These are phyloP conservation scores for Chironomus riparius DNA, from an alignment of 2,888 invertebrate genomes.

Conservation along the genomic window DNA sequence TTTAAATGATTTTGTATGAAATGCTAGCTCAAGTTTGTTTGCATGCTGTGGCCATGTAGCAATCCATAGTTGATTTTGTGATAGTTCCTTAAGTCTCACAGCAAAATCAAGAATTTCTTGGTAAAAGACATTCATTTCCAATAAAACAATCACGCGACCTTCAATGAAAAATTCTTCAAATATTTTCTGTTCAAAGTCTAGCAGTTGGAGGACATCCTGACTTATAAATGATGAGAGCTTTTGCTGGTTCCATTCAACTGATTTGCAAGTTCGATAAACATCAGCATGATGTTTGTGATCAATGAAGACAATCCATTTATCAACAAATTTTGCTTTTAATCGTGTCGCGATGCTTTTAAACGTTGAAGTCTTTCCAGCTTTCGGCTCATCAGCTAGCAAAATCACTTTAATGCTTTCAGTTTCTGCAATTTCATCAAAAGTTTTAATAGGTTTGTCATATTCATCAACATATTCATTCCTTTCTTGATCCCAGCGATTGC, in stretches of 20 bases:
- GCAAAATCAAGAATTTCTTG: slow-evolving; percentile 3
- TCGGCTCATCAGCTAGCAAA: not conserved
- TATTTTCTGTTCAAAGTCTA: not conserved
- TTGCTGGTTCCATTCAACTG: not conserved
- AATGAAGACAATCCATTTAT: not conserved
- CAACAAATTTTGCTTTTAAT: not conserved
- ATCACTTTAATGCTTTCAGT: not conserved
- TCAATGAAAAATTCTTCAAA: not conserved
- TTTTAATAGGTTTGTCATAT: not conserved
- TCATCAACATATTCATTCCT: not conserved
- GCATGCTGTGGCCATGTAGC: not conserved
- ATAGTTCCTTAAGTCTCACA: not conserved
- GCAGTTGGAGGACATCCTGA: not conserved
- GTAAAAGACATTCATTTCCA: not conserved
- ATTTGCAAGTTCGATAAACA: not conserved
- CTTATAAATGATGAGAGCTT: not conserved
- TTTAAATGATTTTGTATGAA: not conserved
- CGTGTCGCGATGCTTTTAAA: not conserved
- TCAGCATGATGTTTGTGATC: not conserved
- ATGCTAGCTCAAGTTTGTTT: not conserved
- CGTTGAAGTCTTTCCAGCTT: not conserved
- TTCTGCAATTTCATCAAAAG: not conserved
- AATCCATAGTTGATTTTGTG: not conserved
- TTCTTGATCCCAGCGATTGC: not conserved
- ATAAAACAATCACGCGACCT: not conserved